Evolutionary conservation across 1,140 invertebrate genomes (phyloP), one percentile per base, ranked within the genome.

Genomic region (Listronotus bonariensis): DNA sequence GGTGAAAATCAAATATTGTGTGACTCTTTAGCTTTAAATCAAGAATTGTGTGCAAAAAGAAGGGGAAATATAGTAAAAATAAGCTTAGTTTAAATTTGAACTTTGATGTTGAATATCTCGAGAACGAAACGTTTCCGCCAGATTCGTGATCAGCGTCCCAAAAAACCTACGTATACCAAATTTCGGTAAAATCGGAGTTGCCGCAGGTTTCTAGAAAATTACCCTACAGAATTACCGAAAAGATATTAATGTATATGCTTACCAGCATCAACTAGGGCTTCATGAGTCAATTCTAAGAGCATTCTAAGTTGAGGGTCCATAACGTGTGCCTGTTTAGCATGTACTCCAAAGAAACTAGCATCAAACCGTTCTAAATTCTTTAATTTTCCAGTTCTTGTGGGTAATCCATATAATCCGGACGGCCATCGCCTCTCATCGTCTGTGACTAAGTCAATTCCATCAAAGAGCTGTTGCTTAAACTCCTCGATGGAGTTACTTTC

Each of bases 261-360:
- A 63, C 61, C 61, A 48, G 96, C 92, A 84, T 99, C 97, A 60
- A 97, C 83, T 57, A 98, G 92, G 0, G 94, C 90, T 83, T 99
- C 97, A 79, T 97, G 89, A 1, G 96, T 93, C n/a, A 90, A 76
- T 82, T 99, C 97, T 4, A 99, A 83, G 20, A 99, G 80, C 72
- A 98, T 83, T 66, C 96, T 83, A 38, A 98, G 80, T 79, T 98
- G 93, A 5, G 97, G 96, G 78, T 98, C 96, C 96, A 99, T 98
- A 38, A 88, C 85, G 72, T 97, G 84, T 0, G 96, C 95, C 78
- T 98, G 94, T 81, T 97, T 96, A 1, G 89, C 88, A 77, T 95
- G 92, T 6, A 97, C 92, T 40, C 93, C 92, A 81, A 97, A 97
- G 79, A 96, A 97, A n/a, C 89, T 86, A 5, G 93, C 91, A 78